A percentile compares a stretch with the other conserved stretches of the same genome.
Conservation (phyloP, 2,888 invertebrate species). For the Phasia obesa region DNA sequence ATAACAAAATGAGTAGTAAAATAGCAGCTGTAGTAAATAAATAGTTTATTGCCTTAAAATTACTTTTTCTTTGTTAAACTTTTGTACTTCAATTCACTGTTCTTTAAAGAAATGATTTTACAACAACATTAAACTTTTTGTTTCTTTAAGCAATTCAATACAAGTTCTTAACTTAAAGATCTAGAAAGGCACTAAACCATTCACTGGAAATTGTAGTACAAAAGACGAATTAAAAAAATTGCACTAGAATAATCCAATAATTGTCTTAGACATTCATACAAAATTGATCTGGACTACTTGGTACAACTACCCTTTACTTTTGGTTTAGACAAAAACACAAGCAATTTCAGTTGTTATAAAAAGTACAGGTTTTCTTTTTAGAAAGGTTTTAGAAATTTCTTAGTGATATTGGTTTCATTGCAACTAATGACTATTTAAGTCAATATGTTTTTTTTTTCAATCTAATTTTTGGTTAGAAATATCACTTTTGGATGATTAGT, state of each 20-base stretch:
- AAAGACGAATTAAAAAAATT: not conserved
- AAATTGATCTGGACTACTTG: conserved; percentile 36
- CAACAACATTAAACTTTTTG: not conserved
- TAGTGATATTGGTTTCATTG: conserved; percentile 19
- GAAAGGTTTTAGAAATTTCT: conserved; percentile 39
- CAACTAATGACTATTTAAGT: conserved; percentile 56
- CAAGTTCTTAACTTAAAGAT: conserved; percentile 31
- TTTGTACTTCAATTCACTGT: not conserved
- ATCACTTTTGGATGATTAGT: not conserved
- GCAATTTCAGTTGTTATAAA: not conserved
- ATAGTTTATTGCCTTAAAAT: not conserved
- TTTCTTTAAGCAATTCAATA: conserved; percentile 26
- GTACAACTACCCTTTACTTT: conserved; percentile 29
- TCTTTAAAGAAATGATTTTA: not conserved
- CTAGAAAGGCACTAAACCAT: conserved; percentile 1
- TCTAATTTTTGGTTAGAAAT: not conserved
- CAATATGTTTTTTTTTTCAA: conserved; percentile 40
- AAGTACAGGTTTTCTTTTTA: not conserved
- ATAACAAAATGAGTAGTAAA: not conserved
- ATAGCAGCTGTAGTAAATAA: not conserved
- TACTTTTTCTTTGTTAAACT: not conserved
- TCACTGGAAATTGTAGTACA: conserved; percentile 24
- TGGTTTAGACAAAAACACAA: not conserved
- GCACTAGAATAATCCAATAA: not conserved
- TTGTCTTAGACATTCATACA: not conserved